Conservation (phyloP, 2,888 invertebrate species). For the Alloscopus bannaensis region DNA sequence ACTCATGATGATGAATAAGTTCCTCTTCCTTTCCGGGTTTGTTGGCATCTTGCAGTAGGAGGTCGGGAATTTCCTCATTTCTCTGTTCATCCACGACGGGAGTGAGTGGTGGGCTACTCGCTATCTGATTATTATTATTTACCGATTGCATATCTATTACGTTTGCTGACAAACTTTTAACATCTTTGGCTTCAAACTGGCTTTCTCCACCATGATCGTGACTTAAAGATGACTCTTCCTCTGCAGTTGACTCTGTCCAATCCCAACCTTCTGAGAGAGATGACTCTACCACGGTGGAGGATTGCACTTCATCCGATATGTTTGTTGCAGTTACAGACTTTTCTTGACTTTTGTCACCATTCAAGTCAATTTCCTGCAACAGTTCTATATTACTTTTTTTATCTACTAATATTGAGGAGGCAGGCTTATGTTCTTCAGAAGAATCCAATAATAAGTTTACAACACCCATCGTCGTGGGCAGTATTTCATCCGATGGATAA, state of each 20-base stretch:
- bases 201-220: too few relatives aligned
- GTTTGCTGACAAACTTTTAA: too few relatives aligned
- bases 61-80: too few relatives aligned
- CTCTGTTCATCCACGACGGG: too few relatives aligned
- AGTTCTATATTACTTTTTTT: constrained; percentile 36
- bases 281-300: constrained; percentile 32
- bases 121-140: neutral
- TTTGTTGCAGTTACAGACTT: neutral
- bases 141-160: neutral
- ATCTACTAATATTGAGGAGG: neutral
- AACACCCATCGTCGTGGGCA: neutral
- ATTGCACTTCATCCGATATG: constrained; percentile 32
- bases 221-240: constrained; percentile 4
- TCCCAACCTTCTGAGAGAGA: constrained; percentile 57
- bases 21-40: neutral
- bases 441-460: neutral
- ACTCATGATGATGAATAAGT: too few relatives aligned
- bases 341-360: neutral
- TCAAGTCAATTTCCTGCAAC: constrained; percentile 51
- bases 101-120: too few relatives aligned
- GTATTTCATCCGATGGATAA: neutral
- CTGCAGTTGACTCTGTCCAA: constrained; percentile 39
- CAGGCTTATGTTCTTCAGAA: neutral
- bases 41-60: too few relatives aligned
- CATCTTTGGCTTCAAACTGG: too few relatives aligned